Evolutionary conservation across 2,888 invertebrate species (phyloP), one percentile per base, ranked within the genome.

Genomic region (Melangyna quadrimaculata): DNA sequence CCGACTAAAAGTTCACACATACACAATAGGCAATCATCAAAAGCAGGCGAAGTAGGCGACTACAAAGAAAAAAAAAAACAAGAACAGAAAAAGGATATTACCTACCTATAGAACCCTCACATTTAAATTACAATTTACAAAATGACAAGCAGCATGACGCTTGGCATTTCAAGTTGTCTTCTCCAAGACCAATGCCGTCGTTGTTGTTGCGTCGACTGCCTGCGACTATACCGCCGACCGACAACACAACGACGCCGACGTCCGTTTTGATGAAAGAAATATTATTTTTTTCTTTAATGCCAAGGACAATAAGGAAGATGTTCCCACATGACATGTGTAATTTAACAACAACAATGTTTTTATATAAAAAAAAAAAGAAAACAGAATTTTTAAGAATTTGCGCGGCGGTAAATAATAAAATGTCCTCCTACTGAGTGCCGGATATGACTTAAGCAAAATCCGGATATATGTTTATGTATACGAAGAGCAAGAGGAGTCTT

Each of bases 111-210:
- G 22, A 32, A 45, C 57, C 67, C 75, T 40, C 45, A 9, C 69
- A 57, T 83, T 78, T 61, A 55, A 67, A 67, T 84, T 72, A 84
- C 74, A 65, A 79, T 84, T 75, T 79, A 73, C 73, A 80, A 80
- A 59, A 80, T 70, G 73, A 63, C 63, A 78, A 71, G 73, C 80
- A 81, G 73, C 73, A 19, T 86, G 80, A 70, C 81, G 70, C 86
- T 77, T 81, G 81, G 69, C 77, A 78, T 80, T 81, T 70, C 57
- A 78, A 55, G 69, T 55, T 65, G 24, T 48, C 27, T 51, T 27
- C n/a, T n/a, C 55, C 57, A 65, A 74, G 80, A 75, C 71, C 57
- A 74, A 77, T 59, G 17, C 32, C 51, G 35, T n/a, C n/a, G n/a
- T n/a, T n/a, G n/a, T n/a, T n/a, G n/a, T n/a, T n/a, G n/a, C n/a